Evolutionary conservation across 1,140 invertebrate species (phyloP).

Genomic region (Zeugodacus cucurbitae): DNA sequence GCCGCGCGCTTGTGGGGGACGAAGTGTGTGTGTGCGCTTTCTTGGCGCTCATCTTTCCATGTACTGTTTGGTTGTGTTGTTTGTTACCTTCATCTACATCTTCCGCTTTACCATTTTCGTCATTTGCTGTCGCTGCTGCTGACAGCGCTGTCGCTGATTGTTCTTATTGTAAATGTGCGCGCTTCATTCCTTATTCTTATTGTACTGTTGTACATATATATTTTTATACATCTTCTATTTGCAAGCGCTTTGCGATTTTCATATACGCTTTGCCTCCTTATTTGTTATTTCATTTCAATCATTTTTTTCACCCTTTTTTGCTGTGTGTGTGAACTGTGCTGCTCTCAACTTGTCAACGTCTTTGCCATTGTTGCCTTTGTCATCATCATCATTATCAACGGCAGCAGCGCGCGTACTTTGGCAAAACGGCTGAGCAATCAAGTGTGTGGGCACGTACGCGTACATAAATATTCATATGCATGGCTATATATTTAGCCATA

Average conservation of each 20-base stretch:
- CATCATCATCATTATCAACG: background rate
- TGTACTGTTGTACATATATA: background rate
- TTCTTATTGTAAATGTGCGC: background rate
- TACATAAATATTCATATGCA: background rate
- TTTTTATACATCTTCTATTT: background rate
- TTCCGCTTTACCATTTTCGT: background rate
- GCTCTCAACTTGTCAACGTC: background rate
- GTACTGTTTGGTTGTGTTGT: background rate
- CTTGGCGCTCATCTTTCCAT: background rate
- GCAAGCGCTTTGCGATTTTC: background rate
- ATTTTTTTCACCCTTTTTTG: background rate
- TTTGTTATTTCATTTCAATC: background rate
- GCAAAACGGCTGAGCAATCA: background rate
- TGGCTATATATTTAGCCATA: too few species aligned
- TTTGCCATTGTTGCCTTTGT: background rate
- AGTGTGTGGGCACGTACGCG: slow-evolving; percentile 34
- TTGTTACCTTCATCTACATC: background rate
- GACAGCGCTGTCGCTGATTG: background rate
- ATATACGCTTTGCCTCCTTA: background rate
- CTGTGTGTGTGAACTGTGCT: background rate
- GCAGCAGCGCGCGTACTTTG: background rate
- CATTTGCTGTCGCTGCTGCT: background rate
- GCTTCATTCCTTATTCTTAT: background rate
- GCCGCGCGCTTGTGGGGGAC: background rate
- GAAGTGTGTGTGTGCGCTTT: background rate